Conservation (phyloP, 2,888 invertebrate genomes). For the Lingula anatina region DNA sequence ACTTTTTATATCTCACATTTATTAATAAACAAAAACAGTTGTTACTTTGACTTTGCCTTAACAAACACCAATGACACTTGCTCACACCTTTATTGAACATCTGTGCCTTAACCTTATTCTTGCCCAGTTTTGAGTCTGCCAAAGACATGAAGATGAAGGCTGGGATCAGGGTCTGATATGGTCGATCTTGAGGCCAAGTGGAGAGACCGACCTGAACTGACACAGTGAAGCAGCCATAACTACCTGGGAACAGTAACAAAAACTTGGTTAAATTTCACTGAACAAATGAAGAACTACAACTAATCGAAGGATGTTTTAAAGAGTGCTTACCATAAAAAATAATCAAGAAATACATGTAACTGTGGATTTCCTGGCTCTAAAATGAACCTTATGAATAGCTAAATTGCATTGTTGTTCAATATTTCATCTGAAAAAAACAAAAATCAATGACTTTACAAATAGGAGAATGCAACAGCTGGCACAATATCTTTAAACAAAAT, state of each 20-base stretch:
- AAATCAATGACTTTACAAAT: too few relatives aligned
- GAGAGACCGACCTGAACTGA: conserved; percentile 38
- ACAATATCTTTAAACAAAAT: too few relatives aligned
- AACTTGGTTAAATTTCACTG: too few relatives aligned
- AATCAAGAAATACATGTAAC: background rate
- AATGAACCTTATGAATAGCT: too few relatives aligned
- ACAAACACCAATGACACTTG: background rate
- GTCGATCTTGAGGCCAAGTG: conserved; percentile 30
- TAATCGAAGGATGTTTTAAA: background rate
- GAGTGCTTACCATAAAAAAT: background rate
- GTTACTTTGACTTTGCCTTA: background rate
- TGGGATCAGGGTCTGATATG: conserved; percentile 25
- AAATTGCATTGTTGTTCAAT: too few relatives aligned
- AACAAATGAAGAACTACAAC: conserved; percentile 4
- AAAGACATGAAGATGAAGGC: conserved; percentile 30
- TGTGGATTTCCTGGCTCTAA: too few relatives aligned
- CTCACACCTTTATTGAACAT: conserved; percentile 32
- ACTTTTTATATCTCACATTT: too few relatives aligned
- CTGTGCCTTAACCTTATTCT: conserved; percentile 21
- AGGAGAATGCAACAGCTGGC: too few relatives aligned
- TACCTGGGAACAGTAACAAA: too few relatives aligned
- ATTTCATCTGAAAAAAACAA: too few relatives aligned
- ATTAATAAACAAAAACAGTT: background rate
- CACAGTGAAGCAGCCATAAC: conserved; percentile 30
- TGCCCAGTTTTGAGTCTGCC: conserved; percentile 19